Conservation (phyloP, 30 jellyfish, hydroid and myxozoan species). For the Rhopilema esculentum region DNA sequence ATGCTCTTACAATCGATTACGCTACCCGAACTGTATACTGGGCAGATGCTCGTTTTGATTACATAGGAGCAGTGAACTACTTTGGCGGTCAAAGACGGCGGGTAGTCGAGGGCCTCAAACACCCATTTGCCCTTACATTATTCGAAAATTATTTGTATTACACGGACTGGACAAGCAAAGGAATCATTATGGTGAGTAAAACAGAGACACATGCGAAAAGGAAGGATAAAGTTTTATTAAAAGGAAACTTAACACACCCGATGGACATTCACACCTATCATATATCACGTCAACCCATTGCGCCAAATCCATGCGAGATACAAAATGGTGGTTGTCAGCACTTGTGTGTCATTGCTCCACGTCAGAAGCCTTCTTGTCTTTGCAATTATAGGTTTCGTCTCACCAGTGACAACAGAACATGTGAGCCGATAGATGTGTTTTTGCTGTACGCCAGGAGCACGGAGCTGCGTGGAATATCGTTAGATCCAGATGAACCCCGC, state of each 20-base stretch:
- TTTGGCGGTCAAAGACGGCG: slow-evolving; percentile 73
- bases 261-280: slow-evolving; percentile 91
- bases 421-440: slow-evolving; percentile 52
- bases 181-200: slow-evolving; percentile 72
- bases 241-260: slow-evolving; percentile 81
- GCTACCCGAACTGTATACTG: slow-evolving; percentile 71
- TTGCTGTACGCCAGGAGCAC: slow-evolving; percentile 91
- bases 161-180: slow-evolving; percentile 92
- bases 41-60: slow-evolving; percentile 98
- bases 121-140: slow-evolving; percentile 91
- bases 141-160: slow-evolving; percentile 79
- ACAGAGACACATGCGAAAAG: neutral
- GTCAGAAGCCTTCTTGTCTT: slow-evolving; percentile 67
- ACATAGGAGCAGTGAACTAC: slow-evolving; percentile 85
- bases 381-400: slow-evolving; percentile 70
- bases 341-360: slow-evolving; percentile 79
- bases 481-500: slow-evolving; percentile 41
- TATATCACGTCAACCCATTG: slow-evolving; percentile 78
- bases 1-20: slow-evolving; percentile 93
- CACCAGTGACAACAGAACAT: slow-evolving; percentile 53
- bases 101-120: slow-evolving; percentile 81
- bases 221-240: slow-evolving; percentile 35
- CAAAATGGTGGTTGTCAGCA: slow-evolving; percentile 79
- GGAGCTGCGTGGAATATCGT: slow-evolving; percentile 94
- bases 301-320: slow-evolving; percentile 73